These are phyloP conservation scores for Mugil cephalus DNA, from an alignment of 2,113 vertebrate genomes.

Conservation along the genomic window DNA sequence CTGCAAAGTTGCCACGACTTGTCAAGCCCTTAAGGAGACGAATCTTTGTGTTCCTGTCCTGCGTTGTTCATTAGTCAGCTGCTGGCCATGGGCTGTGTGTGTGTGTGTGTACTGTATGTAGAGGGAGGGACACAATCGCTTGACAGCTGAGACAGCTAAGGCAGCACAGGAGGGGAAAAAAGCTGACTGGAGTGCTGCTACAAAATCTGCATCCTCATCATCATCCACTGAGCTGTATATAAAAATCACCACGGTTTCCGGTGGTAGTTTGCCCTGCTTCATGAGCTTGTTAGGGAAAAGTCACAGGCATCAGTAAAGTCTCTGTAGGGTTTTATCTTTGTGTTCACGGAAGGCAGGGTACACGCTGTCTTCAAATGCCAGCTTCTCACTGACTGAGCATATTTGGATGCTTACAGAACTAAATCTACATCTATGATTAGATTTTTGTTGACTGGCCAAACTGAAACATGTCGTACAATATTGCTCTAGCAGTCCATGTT, in stretches of 20 bases:
- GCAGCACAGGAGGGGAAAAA: constrained; percentile 13
- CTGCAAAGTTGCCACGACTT: constrained; percentile 51
- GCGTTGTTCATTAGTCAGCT: constrained; percentile 60
- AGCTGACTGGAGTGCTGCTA: constrained; percentile 11
- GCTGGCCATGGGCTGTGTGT: constrained; percentile 40
- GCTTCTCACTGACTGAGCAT: not conserved
- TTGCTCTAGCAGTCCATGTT: no score
- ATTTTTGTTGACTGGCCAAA: not conserved
- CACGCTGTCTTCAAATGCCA: not conserved
- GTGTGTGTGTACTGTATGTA: not conserved
- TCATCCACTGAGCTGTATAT: constrained; percentile 11
- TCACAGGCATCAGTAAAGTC: not conserved
- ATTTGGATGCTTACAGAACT: not conserved
- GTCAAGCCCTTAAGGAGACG: constrained; percentile 32
- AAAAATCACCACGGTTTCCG: constrained; percentile 2
- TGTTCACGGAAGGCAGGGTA: not conserved
- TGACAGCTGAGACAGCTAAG: constrained; percentile 55
- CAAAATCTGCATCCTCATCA: constrained; percentile 25
- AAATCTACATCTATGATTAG: not conserved
- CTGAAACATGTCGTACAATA: no score
- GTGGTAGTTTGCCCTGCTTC: not conserved
- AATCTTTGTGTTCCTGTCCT: constrained; percentile 38
- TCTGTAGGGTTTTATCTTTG: not conserved
- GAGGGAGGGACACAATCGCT: not conserved
- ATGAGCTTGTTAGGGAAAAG: constrained; percentile 7